phyloP scores from a whole-genome alignment of 2,888 invertebrate species.

The Colletes collaris region DNA sequence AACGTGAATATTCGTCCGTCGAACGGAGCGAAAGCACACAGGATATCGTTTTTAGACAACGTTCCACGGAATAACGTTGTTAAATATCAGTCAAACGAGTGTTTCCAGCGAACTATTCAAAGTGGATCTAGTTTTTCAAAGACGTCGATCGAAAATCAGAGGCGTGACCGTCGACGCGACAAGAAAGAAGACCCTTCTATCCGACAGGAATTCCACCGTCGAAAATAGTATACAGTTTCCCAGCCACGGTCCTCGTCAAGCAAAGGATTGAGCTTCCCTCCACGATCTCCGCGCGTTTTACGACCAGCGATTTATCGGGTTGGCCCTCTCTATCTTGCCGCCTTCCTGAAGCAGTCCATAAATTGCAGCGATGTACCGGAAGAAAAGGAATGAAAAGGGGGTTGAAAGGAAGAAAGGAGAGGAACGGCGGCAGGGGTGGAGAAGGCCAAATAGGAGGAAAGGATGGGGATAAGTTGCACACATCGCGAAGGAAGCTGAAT shows the following conservation, averaged over 20 bases:
- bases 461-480: conserved; percentile 38
- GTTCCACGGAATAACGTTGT: too few relatives aligned
- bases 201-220: conserved; percentile 14
- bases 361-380: conserved; percentile 74
- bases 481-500: conserved; percentile 50
- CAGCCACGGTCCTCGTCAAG: conserved; percentile 41
- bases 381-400: conserved; percentile 62
- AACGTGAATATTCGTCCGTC: too few relatives aligned
- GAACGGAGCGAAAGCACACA: too few relatives aligned
- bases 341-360: conserved; percentile 72
- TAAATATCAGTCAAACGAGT: too few relatives aligned
- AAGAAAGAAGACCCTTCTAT: conserved; percentile 6
- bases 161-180: neutral
- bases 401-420: conserved; percentile 45
- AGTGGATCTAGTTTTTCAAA: too few relatives aligned
- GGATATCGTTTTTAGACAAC: too few relatives aligned
- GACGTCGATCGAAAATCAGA: neutral
- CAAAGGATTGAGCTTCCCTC: conserved; percentile 36
- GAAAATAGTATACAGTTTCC: conserved; percentile 29
- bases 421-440: neutral
- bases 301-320: conserved; percentile 70
- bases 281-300: conserved; percentile 52
- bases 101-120: too few relatives aligned
- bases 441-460: neutral
- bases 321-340: conserved; percentile 58